Percentiles rank a stretch among this genome's conserved stretches.
phyloP scores from a whole-genome alignment of 2,113 vertebrate species.

The Bubo bubo region DNA sequence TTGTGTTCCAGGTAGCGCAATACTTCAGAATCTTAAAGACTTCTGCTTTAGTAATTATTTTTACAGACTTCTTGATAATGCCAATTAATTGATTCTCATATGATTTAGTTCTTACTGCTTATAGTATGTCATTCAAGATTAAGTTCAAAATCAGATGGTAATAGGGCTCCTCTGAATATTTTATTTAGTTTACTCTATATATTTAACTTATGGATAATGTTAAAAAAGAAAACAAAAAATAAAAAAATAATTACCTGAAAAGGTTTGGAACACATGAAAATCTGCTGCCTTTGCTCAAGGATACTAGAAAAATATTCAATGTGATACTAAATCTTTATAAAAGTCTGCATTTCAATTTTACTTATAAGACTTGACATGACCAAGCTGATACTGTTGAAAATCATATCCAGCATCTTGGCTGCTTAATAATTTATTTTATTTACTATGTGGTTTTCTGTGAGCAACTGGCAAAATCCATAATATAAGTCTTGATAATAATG shows the following conservation, averaged over 20 bases:
- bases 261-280: not conserved
- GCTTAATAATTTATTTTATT: not conserved
- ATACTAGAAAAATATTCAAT: not conserved
- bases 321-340: not conserved
- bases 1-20: slow-evolving; percentile 17
- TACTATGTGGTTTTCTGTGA: not conserved
- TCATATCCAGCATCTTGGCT: not conserved
- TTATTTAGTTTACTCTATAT: not conserved
- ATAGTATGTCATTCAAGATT: not conserved
- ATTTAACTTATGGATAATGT: not conserved
- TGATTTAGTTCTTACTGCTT: not conserved
- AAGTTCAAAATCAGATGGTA: slow-evolving; percentile 34
- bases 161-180: not conserved
- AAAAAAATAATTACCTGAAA: not conserved
- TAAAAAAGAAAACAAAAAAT: not conserved
- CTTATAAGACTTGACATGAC: not conserved
- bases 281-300: not conserved
- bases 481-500: not conserved
- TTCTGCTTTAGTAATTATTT: slow-evolving; percentile 39
- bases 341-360: not conserved
- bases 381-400: not conserved
- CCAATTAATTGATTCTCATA: slow-evolving; percentile 26
- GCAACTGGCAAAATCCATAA: not conserved
- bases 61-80: slow-evolving; percentile 37
- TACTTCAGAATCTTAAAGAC: not conserved